Percentiles rank a stretch among this genome's conserved stretches.
Evolutionary conservation across 2,797 vertebrate species (phyloP).

Genomic region (Champsocephalus esox): DNA sequence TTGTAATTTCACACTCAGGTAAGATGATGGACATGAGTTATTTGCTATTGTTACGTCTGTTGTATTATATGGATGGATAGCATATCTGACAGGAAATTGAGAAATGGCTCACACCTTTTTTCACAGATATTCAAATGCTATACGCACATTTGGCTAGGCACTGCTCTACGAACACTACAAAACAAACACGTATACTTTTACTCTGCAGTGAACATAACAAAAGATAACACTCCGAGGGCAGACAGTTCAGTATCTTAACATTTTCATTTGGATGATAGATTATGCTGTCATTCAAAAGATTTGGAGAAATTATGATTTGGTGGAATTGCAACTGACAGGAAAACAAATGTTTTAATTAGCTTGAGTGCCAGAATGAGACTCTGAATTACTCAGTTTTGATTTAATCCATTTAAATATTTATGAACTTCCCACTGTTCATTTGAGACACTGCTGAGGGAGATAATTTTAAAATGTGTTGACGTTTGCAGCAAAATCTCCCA

Average conservation of each 20-base stretch:
- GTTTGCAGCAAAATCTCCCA: constrained; percentile 1
- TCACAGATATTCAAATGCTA: neutral
- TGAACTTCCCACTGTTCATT: constrained; percentile 30
- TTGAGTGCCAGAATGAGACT: constrained; percentile 14
- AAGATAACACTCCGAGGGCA: neutral
- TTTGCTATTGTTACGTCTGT: too few relatives aligned
- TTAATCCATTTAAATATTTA: constrained; percentile 49
- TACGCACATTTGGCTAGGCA: too few relatives aligned
- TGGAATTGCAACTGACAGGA: constrained; percentile 12
- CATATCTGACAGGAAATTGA: neutral
- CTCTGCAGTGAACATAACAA: neutral
- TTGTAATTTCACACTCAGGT: neutral
- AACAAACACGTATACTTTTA: neutral
- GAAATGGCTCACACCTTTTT: neutral
- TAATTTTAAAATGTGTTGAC: neutral
- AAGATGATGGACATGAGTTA: neutral
- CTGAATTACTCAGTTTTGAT: constrained; percentile 44
- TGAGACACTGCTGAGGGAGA: constrained; percentile 4
- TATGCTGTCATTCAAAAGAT: too few relatives aligned
- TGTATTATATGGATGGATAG: neutral
- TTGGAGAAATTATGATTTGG: neutral
- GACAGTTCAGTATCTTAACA: too few relatives aligned
- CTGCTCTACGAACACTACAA: neutral
- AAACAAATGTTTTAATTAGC: constrained; percentile 56
- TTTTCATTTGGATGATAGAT: too few relatives aligned